Conservation (phyloP, 2,888 invertebrate genomes). For the Rotaria sp. region DNA sequence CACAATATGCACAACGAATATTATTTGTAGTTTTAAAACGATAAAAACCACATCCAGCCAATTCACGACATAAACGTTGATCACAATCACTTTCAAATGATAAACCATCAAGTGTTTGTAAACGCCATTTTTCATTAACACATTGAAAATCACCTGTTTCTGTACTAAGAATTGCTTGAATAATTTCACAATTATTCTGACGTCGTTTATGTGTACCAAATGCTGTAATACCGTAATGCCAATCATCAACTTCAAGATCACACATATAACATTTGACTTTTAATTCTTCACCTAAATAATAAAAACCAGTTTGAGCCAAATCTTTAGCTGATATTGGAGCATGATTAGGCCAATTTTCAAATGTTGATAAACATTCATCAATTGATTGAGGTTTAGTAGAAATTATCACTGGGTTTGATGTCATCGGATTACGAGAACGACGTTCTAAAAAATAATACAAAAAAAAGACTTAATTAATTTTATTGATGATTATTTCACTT, state of each 20-base stretch:
- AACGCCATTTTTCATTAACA: slow-evolving; percentile 22
- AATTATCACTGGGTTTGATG: not conserved
- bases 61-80: slow-evolving; percentile 1
- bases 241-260: slow-evolving; percentile 13
- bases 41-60: slow-evolving; percentile 7
- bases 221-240: not conserved
- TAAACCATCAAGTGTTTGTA: not conserved
- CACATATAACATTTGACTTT: not conserved
- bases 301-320: not conserved
- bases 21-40: not conserved
- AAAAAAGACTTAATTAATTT: no score
- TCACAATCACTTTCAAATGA: not conserved
- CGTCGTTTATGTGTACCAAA: not conserved
- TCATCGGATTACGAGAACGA: not conserved
- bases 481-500: no score
- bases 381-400: not conserved
- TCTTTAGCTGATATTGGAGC: not conserved
- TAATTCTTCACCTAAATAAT: not conserved
- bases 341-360: not conserved
- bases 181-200: not conserved
- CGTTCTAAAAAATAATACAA: not conserved
- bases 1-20: slow-evolving; percentile 25
- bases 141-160: not conserved
- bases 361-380: not conserved
- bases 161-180: not conserved